Conservation (phyloP, 2,888 invertebrate species). For the Agrochola macilenta region DNA sequence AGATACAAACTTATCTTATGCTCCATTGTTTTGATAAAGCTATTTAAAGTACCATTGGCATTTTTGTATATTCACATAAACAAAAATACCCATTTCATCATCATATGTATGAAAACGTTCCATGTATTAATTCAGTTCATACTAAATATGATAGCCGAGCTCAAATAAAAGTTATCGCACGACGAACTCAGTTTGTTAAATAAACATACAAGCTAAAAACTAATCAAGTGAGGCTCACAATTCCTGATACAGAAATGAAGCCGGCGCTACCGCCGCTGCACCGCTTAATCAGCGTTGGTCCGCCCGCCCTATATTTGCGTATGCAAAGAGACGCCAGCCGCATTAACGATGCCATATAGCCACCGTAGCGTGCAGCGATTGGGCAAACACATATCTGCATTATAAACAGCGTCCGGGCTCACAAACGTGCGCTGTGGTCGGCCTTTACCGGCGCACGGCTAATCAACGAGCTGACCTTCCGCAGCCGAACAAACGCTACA, state of each 20-base stretch:
- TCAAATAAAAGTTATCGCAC: slow-evolving; percentile 21
- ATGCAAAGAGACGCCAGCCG: slow-evolving; percentile 90
- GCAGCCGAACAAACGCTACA: slow-evolving; percentile 84
- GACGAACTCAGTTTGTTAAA: slow-evolving; percentile 55
- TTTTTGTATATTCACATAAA: not conserved
- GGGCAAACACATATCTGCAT: slow-evolving; percentile 91
- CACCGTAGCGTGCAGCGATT: slow-evolving; percentile 90
- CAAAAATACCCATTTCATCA: not conserved
- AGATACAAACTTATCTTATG: slow-evolving; percentile 7
- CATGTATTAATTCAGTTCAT: not conserved
- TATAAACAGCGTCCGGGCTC: slow-evolving; percentile 90
- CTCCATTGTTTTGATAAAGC: not conserved
- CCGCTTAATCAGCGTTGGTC: slow-evolving; percentile 89
- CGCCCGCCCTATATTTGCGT: slow-evolving; percentile 90
- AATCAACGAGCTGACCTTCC: slow-evolving; percentile 90
- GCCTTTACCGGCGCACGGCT: slow-evolving; percentile 89
- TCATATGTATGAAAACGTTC: not conserved
- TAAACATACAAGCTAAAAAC: slow-evolving; percentile 74
- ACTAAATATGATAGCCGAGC: not conserved
- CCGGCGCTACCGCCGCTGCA: slow-evolving; percentile 83
- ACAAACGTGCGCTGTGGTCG: slow-evolving; percentile 90
- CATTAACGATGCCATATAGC: slow-evolving; percentile 91
- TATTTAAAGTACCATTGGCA: not conserved
- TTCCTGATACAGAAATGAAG: slow-evolving; percentile 85
- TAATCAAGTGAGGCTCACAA: slow-evolving; percentile 83